Percentiles rank a stretch among this genome's conserved stretches.
These are phyloP conservation scores for Aethina tumida DNA, from an alignment of 1,140 invertebrate species.

Conservation along the genomic window DNA sequence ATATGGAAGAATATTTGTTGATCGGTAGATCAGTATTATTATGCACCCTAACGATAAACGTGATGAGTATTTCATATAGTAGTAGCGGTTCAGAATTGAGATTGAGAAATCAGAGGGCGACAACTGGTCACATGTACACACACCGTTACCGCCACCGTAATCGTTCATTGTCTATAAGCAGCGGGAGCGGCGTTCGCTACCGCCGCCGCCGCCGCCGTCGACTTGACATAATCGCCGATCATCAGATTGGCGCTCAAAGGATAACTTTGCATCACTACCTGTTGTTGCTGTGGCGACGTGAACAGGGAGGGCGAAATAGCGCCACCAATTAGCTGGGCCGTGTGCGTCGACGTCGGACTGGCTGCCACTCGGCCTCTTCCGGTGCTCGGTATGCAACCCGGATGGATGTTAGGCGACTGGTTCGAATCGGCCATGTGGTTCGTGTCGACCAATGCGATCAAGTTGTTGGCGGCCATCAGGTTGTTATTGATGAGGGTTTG, in stretches of 20 bases:
- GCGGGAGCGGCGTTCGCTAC: no score
- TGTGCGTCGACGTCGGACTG: slow-evolving; percentile 51
- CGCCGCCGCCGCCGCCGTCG: slow-evolving; percentile 36
- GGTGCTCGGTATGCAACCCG: slow-evolving; percentile 52
- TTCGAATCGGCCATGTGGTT: slow-evolving; percentile 35
- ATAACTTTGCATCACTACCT: slow-evolving; percentile 54
- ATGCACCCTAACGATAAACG: no score
- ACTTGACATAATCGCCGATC: slow-evolving; percentile 68
- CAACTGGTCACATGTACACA: no score
- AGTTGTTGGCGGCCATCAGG: slow-evolving; percentile 39
- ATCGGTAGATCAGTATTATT: no score
- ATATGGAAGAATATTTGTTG: no score
- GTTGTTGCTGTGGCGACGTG: slow-evolving; percentile 37
- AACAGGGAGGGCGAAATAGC: slow-evolving; percentile 41
- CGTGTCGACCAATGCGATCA: slow-evolving; percentile 34
- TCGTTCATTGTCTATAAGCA: no score
- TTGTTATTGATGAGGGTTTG: slow-evolving; percentile 43
- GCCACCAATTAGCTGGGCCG: slow-evolving; percentile 59
- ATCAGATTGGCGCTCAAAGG: slow-evolving; percentile 67
- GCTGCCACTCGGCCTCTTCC: slow-evolving; percentile 46
- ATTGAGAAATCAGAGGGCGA: no score
- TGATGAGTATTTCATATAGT: no score
- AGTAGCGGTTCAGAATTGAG: no score
- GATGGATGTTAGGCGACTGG: slow-evolving; percentile 48
- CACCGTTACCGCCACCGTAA: no score